A percentile compares a stretch with the other conserved stretches of the same genome.
Evolutionary conservation across 2,888 invertebrate species (phyloP).

Genomic region (Eupeodes luniger): DNA sequence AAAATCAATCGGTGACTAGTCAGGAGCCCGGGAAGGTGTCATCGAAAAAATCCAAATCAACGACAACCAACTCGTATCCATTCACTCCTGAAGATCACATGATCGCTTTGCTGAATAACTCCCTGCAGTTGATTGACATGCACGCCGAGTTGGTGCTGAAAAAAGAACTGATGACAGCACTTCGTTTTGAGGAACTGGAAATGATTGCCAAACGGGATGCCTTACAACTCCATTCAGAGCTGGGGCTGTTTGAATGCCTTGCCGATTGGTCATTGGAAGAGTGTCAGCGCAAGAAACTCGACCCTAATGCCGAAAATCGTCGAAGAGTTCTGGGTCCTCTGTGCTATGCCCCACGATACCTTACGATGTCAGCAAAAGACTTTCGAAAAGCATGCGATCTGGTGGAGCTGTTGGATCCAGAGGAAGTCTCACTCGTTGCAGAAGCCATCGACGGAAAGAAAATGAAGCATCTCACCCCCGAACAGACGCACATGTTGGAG

Average conservation of each 20-base stretch:
- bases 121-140: conserved; percentile 84
- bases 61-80: conserved; percentile 80
- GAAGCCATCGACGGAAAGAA: conserved; percentile 83
- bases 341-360: conserved; percentile 82
- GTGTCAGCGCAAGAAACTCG: conserved; percentile 82
- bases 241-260: conserved; percentile 83
- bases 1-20: conserved; percentile 68
- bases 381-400: conserved; percentile 83
- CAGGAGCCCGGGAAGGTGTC: conserved; percentile 63
- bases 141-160: conserved; percentile 82
- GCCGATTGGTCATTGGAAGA: conserved; percentile 84
- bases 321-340: conserved; percentile 83
- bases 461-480: conserved; percentile 82
- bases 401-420: conserved; percentile 82
- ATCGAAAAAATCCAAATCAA: conserved; percentile 72
- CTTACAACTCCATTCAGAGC: conserved; percentile 82
- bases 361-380: conserved; percentile 81
- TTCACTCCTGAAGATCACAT: conserved; percentile 84
- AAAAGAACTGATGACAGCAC: conserved; percentile 80
- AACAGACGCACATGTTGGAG: conserved; percentile 82
- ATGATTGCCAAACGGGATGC: conserved; percentile 83
- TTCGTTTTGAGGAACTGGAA: conserved; percentile 84
- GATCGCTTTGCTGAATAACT: conserved; percentile 83
- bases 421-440: conserved; percentile 81
- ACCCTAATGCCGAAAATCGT: conserved; percentile 82